Conservation (phyloP, 2,113 vertebrate genomes). For the Clarias gariepinus region DNA sequence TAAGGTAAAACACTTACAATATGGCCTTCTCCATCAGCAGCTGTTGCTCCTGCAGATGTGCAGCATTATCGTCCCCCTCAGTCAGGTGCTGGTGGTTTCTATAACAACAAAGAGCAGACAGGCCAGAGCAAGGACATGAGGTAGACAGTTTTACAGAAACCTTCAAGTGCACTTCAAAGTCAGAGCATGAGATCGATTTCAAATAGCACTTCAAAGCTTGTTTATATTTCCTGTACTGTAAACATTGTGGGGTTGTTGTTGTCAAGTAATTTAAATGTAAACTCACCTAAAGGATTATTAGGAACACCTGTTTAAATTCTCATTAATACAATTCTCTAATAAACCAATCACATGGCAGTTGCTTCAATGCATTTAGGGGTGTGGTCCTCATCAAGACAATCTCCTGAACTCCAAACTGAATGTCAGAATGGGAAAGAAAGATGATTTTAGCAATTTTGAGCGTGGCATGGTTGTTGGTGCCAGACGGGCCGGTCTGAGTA, state of each 20-base stretch:
- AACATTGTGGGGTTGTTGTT: neutral
- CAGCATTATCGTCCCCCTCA: constrained; percentile 32
- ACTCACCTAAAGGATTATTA: too few relatives aligned
- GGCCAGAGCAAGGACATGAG: neutral
- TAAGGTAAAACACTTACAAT: constrained; percentile 27
- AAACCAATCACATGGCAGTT: too few relatives aligned
- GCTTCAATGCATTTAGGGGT: too few relatives aligned
- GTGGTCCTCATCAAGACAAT: too few relatives aligned
- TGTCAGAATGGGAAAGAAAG: too few relatives aligned
- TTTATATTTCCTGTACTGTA: neutral
- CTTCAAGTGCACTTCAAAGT: neutral
- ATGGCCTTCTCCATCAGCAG: constrained; percentile 34
- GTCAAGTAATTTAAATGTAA: neutral
- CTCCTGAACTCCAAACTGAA: too few relatives aligned
- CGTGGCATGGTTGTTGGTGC: too few relatives aligned
- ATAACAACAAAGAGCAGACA: constrained; percentile 30
- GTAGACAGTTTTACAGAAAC: neutral
- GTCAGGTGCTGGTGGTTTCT: constrained; percentile 33
- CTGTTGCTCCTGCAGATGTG: constrained; percentile 30
- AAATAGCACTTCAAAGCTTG: neutral
- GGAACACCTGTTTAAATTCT: too few relatives aligned
- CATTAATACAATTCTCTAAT: too few relatives aligned
- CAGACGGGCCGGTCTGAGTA: too few relatives aligned
- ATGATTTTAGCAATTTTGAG: too few relatives aligned
- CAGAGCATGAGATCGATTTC: too few relatives aligned